phyloP scores from a whole-genome alignment of 2,797 vertebrate species.

The Lagodon rhomboides region DNA sequence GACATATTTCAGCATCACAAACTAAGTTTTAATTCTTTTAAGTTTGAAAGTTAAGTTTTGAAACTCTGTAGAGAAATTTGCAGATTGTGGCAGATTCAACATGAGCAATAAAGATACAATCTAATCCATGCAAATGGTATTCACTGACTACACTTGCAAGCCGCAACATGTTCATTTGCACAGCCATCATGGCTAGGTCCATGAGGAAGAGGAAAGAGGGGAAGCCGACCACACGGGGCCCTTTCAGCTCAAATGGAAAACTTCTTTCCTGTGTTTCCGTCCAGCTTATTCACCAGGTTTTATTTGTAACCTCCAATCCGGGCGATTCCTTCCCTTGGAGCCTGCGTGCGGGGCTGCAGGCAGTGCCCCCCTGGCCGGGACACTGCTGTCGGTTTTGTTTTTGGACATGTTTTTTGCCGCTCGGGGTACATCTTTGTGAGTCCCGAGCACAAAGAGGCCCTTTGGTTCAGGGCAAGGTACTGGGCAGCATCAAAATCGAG shows the following conservation, averaged over 20 bases:
- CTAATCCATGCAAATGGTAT: not conserved
- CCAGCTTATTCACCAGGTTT: conserved; percentile 57
- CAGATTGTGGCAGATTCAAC: not conserved
- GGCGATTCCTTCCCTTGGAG: conserved; percentile 56
- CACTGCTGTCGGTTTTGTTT: conserved; percentile 65
- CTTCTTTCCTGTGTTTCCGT: conserved; percentile 69
- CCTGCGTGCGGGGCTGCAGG: conserved; percentile 5
- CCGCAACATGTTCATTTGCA: not conserved
- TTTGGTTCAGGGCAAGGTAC: conserved; percentile 65
- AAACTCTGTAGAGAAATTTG: not conserved
- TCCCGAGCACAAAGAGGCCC: conserved; percentile 77
- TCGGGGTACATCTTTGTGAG: conserved; percentile 72
- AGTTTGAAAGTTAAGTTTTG: too few species aligned
- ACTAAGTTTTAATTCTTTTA: too few species aligned
- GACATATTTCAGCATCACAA: not conserved
- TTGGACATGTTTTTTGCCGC: conserved; percentile 44
- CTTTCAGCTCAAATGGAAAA: conserved; percentile 66
- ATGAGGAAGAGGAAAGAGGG: conserved; percentile 34
- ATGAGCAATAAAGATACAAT: not conserved
- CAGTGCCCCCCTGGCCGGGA: conserved; percentile 34
- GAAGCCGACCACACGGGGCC: conserved; percentile 36
- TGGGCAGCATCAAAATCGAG: conserved; percentile 65
- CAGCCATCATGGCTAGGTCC: conserved; percentile 12
- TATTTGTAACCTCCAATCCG: conserved; percentile 56
- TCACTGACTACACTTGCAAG: not conserved